Evolutionary conservation across 2,797 vertebrate species (phyloP), one percentile per base, ranked within the genome.

Genomic region (Lepilemur ruficaudatus): DNA sequence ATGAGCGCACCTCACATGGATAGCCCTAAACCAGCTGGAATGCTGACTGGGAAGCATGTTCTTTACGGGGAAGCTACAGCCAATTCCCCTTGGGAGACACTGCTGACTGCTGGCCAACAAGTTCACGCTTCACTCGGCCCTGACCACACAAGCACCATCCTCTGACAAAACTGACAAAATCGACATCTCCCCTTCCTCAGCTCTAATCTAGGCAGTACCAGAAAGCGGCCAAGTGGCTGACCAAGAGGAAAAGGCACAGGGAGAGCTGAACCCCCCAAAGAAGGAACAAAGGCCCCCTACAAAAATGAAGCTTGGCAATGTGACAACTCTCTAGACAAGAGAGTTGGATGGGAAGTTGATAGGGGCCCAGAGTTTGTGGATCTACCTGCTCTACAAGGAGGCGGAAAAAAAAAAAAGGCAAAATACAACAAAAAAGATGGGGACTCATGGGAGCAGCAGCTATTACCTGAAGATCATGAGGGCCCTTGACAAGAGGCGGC

Each of bases 391-490:
- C 95, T 84, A 91, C 18, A 5, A 9, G 5, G 14, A 43, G 7
- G 52, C 22, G 50, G 15, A 1, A 48, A 15, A 18, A 13, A 59
- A 22, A 67, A 55, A 43, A 28, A 43, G 14, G 17, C 35, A 67
- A 65, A 41, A n/a, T 22, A 70, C 4, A 82, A 35, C 3, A 65
- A 30, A 76, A 76, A 95, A 70, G 57, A 22, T 55, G 88, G 70
- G 81, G 76, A 79, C 46, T 94, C 67, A 11, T 82, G 86, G 78
- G 82, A 94, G 30, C 80, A 85, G 89, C 61, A 57, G 84, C 67
- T 90, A 14, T 97, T 98, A 98, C 98, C 98, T 98, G 96, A 85
- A 92, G 96, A 83, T 87, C 97, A 98, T 98, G 93, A 92, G 72
- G 48, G 65, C 78, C 94, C 82, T 92, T 80, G 95, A 93, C 86